phyloP scores from a whole-genome alignment of 1,140 invertebrate species.

The Drosophila ohnishii region DNA sequence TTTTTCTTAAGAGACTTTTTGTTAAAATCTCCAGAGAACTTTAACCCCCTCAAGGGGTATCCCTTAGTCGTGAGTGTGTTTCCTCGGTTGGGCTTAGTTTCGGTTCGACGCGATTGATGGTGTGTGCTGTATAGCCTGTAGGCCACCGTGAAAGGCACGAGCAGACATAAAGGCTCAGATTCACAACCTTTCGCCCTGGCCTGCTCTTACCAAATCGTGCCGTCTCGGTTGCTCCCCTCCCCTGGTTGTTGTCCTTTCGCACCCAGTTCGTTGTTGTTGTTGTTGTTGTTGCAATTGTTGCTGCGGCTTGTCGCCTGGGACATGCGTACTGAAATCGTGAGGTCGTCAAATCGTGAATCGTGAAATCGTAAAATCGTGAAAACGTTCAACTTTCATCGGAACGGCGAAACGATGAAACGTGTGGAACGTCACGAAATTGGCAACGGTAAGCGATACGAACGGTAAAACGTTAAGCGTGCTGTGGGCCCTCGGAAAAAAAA shows the following conservation, averaged over 20 bases:
- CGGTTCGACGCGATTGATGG: slow-evolving; percentile 20
- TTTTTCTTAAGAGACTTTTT: not conserved
- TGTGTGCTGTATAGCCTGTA: slow-evolving; percentile 5
- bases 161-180: slow-evolving; percentile 50
- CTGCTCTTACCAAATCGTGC: not conserved
- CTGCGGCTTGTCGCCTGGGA: slow-evolving; percentile 32
- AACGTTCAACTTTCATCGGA: slow-evolving; percentile 20
- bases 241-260: slow-evolving; percentile 32
- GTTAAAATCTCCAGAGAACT: not conserved
- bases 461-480: slow-evolving; percentile 23
- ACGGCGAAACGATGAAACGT: slow-evolving; percentile 37
- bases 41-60: not conserved
- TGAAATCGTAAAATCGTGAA: slow-evolving; percentile 31
- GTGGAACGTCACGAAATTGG: slow-evolving; percentile 23
- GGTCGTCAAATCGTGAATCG: slow-evolving; percentile 35
- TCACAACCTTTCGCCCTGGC: slow-evolving; percentile 31
- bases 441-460: slow-evolving; percentile 23
- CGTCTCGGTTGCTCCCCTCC: not conserved
- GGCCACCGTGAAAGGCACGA: slow-evolving; percentile 15
- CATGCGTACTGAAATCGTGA: slow-evolving; percentile 45
- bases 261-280: slow-evolving; percentile 5
- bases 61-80: not conserved
- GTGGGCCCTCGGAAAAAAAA: not conserved
- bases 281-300: slow-evolving; percentile 10
- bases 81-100: not conserved